These are phyloP conservation scores for Julus scanicus DNA, from an alignment of 2,888 invertebrate species.

Conservation along the genomic window DNA sequence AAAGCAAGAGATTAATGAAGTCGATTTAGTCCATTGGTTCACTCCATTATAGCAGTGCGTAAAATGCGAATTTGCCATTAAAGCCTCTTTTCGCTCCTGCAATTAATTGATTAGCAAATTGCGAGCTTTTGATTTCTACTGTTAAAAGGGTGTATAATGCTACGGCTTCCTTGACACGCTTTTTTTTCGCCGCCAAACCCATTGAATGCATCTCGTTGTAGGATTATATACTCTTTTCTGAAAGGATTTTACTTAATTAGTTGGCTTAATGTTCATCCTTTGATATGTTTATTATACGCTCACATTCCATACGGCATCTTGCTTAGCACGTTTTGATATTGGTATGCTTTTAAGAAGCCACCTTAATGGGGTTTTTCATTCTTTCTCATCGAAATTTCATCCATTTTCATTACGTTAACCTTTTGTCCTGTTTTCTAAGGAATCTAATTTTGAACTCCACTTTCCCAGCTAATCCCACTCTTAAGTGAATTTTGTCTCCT, in stretches of 20 bases:
- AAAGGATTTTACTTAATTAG: not conserved
- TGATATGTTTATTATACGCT: conserved; percentile 3
- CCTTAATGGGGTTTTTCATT: conserved; percentile 6
- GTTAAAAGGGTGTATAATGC: not conserved
- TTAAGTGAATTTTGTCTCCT: not conserved
- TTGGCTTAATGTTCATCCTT: conserved; percentile 1
- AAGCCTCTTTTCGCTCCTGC: not conserved
- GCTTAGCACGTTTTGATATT: not conserved
- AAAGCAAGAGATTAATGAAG: not conserved
- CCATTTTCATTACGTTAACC: not conserved
- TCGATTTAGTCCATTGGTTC: not conserved
- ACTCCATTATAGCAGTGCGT: not conserved
- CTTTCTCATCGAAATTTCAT: conserved; percentile 14
- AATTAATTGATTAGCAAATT: conserved; percentile 13
- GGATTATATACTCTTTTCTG: not conserved
- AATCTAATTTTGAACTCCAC: conserved; percentile 36
- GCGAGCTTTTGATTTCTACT: conserved; percentile 15
- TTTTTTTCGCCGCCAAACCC: not conserved
- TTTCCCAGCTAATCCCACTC: not conserved
- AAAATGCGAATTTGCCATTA: conserved; percentile 3
- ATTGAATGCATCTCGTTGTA: not conserved
- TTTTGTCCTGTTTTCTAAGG: not conserved
- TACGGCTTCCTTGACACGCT: not conserved
- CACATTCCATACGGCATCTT: not conserved
- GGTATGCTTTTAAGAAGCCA: not conserved